Percentiles rank a stretch among this genome's conserved stretches.
These are phyloP conservation scores for Sinocyclocheilus anshuiensis DNA, from an alignment of 2,113 vertebrate species.

Conservation along the genomic window DNA sequence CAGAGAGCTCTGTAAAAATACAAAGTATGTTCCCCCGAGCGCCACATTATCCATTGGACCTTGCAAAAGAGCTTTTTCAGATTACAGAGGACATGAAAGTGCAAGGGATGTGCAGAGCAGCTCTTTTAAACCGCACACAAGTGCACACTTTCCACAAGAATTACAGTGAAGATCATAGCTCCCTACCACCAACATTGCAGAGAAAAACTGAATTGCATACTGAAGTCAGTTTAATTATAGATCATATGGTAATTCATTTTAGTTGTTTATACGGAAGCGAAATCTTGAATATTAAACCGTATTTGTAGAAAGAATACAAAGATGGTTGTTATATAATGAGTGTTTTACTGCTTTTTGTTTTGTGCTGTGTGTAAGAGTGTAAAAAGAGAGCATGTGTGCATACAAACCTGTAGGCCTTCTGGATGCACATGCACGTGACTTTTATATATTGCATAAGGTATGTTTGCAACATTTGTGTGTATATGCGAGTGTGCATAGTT, in stretches of 20 bases:
- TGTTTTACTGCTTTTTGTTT: not conserved
- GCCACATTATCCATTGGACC: constrained; percentile 28
- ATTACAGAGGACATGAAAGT: constrained; percentile 33
- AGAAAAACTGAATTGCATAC: constrained; percentile 2
- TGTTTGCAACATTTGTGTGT: constrained; percentile 1
- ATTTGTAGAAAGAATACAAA: constrained; percentile 22
- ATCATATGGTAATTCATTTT: constrained; percentile 21
- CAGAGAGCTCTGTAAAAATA: constrained; percentile 8
- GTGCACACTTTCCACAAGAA: constrained; percentile 8
- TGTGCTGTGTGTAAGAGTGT: not conserved
- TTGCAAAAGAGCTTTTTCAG: constrained; percentile 23
- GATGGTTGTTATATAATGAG: not conserved
- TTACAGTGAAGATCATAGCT: constrained; percentile 20
- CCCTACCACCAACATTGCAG: constrained; percentile 21
- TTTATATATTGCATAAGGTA: not conserved
- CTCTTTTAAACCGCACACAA: not conserved
- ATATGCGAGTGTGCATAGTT: not conserved
- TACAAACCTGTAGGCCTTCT: not conserved
- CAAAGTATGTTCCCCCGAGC: not conserved
- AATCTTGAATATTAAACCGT: constrained; percentile 1
- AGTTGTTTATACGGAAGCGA: not conserved
- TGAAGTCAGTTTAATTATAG: constrained; percentile 28
- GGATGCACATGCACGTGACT: not conserved
- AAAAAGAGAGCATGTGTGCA: not conserved
- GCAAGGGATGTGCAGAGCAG: constrained; percentile 6